These are phyloP conservation scores for Caretta caretta DNA, from an alignment of 2,113 vertebrate genomes.

Conservation along the genomic window DNA sequence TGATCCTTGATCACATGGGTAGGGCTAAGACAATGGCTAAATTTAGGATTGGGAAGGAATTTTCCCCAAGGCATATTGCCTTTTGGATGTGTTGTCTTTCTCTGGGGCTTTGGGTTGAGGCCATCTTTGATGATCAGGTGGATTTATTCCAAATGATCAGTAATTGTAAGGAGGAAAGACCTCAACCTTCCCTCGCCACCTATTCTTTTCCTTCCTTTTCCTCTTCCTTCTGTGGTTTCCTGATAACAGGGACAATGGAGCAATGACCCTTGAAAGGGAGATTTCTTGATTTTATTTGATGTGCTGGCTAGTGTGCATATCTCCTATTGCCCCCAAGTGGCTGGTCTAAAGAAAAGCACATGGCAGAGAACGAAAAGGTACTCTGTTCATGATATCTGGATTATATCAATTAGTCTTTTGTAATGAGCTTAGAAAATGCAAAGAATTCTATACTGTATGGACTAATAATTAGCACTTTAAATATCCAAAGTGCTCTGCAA, in stretches of 20 bases:
- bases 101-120: neutral
- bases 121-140: neutral
- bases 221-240: neutral
- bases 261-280: neutral
- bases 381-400: fast-evolving
- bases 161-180: neutral
- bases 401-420: conserved; percentile 15
- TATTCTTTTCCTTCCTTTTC: neutral
- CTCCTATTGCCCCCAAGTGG: conserved; percentile 55
- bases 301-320: neutral
- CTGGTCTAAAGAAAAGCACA: conserved; percentile 26
- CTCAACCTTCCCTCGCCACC: neutral
- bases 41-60: neutral
- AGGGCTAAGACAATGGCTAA: neutral
- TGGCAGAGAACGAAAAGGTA: neutral
- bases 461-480: conserved; percentile 12
- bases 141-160: neutral
- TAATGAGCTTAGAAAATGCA: neutral
- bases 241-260: neutral
- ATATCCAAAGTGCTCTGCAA: conserved; percentile 20
- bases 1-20: neutral
- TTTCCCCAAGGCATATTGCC: neutral
- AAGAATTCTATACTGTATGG: neutral
- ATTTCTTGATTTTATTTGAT: neutral
- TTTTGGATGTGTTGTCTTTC: neutral